Conservation (phyloP, 2,888 invertebrate genomes). For the Apoda limacodes region DNA sequence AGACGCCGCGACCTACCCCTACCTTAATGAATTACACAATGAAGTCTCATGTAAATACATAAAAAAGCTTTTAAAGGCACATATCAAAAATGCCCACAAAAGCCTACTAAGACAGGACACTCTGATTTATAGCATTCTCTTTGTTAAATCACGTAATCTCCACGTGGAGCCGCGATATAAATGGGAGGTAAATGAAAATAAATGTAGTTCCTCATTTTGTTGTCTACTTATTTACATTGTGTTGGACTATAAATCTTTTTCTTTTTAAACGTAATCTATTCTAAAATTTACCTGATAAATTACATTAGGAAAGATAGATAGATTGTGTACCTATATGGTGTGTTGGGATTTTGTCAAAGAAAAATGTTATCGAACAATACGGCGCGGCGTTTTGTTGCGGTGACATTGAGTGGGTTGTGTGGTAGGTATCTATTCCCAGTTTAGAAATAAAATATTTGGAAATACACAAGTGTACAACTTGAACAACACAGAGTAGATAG, state of each 20-base stretch:
- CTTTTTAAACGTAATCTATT: slow-evolving; percentile 62
- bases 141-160: slow-evolving; percentile 70
- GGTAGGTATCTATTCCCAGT: too few relatives aligned
- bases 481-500: too few relatives aligned
- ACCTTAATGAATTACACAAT: slow-evolving; percentile 69
- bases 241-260: slow-evolving; percentile 48
- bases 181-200: slow-evolving; percentile 68
- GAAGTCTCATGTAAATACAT: slow-evolving; percentile 71
- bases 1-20: slow-evolving; percentile 55
- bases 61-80: slow-evolving; percentile 71
- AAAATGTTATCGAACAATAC: slow-evolving; percentile 55
- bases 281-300: slow-evolving; percentile 67
- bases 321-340: too few relatives aligned
- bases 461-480: too few relatives aligned
- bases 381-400: slow-evolving; percentile 52
- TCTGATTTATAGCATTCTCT: slow-evolving; percentile 64
- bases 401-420: too few relatives aligned
- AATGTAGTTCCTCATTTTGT: slow-evolving; percentile 68
- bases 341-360: too few relatives aligned
- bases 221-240: slow-evolving; percentile 63
- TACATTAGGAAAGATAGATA: slow-evolving; percentile 67
- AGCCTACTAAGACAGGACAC: slow-evolving; percentile 68
- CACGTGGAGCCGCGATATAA: slow-evolving; percentile 66
- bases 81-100: slow-evolving; percentile 70
- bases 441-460: too few relatives aligned